Base-by-base conservation (phyloP, 2,888 invertebrate genomes). In the Leptinotarsa haldemani region DNA sequence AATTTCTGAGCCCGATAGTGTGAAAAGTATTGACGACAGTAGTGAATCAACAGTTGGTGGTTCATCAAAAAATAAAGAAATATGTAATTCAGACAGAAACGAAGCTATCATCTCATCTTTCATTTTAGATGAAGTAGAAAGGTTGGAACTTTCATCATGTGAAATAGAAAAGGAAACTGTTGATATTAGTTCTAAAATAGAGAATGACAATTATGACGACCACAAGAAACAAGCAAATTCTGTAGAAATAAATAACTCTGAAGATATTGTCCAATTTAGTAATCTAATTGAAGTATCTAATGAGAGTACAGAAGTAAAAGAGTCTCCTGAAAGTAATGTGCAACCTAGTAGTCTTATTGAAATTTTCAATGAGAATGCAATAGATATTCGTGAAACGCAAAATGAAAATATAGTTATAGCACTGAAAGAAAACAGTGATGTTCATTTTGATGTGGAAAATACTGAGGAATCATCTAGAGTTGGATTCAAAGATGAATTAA, bases 401-500 rank as follows among this genome's bases (percentile, higher is more conserved):
- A 4, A 22, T 20, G 20, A 56, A 18, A 56, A 53, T 53, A 20
- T 20, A 56, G 4, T 20, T 56, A 13, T 56, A 22, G 4, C 22
- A 22, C 4, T 12, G 3, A 13, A 56, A 56, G 22, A 56, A 56
- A 13, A 15, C 56, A 22, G 22, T 15, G 48, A 65, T 66, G 16
- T 56, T 4, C 1, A 18, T 22, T 13, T 3, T 56, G 56, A 56
- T 56, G 56, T 22, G 22, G 22, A 56, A 56, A 22, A 56, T 56
- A 4, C 30, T 22, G 50, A 22, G 13, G 67, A 67, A 25, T 20
- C n/a, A 67, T 40, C 3, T 25, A 25, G n/a, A 15, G 47, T 86
- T 52, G 83, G 85, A 16, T 86, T 88, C 78, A 81, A 83, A 58
- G 80, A 83, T 56, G 79, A 83, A 58, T 75, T 86, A 15, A 83